phyloP scores from a whole-genome alignment of 2,797 vertebrate species.

The Scyliorhinus canicula region DNA sequence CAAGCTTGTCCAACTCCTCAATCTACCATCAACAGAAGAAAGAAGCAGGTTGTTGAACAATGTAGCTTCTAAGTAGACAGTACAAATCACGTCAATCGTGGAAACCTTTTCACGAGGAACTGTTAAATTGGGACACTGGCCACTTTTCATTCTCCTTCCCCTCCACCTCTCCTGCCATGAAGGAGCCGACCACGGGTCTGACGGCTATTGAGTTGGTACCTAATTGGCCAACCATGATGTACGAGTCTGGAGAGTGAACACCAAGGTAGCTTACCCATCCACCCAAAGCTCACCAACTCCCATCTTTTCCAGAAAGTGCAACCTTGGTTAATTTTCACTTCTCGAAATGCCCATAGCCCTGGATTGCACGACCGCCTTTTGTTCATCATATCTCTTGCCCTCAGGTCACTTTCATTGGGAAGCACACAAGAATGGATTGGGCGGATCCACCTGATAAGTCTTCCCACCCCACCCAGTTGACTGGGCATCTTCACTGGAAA shows the following conservation, averaged over 20 bases:
- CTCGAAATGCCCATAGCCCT: not conserved
- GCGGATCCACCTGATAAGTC: not conserved
- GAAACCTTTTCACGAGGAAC: not conserved
- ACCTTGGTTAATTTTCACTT: not conserved
- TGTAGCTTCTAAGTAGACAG: not conserved
- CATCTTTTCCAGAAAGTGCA: not conserved
- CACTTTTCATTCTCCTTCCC: not conserved
- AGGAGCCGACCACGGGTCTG: not conserved
- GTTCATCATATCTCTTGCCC: not conserved
- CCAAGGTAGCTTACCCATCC: not conserved
- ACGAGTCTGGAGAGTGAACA: not conserved
- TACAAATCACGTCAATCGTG: not conserved
- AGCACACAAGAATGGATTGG: not conserved
- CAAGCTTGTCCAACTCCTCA: constrained; percentile 76
- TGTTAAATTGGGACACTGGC: not conserved
- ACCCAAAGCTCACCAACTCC: not conserved
- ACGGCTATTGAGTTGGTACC: not conserved
- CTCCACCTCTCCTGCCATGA: not conserved
- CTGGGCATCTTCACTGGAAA: not conserved
- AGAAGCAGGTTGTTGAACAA: not conserved
- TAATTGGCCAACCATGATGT: not conserved
- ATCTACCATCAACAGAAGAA: constrained; percentile 59
- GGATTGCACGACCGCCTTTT: not conserved
- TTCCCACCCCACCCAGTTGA: not conserved
- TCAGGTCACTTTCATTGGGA: not conserved